These are phyloP conservation scores for Ethmia dodecea DNA, from an alignment of 2,888 invertebrate species.

Conservation along the genomic window DNA sequence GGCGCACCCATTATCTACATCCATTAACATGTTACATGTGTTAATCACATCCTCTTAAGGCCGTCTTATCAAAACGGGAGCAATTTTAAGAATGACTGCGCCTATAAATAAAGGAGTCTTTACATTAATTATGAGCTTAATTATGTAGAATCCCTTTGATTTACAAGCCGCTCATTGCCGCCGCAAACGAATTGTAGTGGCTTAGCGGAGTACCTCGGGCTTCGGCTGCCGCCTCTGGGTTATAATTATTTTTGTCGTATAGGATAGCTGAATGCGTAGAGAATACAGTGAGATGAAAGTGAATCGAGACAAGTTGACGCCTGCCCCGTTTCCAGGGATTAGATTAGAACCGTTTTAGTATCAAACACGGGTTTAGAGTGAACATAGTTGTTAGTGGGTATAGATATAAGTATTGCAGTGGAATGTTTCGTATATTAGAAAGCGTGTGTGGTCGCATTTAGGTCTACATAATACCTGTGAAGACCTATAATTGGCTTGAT, in stretches of 20 bases:
- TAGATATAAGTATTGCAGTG: too few species aligned
- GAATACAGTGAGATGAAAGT: conserved; percentile 62
- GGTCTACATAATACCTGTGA: too few species aligned
- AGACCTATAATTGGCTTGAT: too few species aligned
- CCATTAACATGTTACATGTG: conserved; percentile 64
- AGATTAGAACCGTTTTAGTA: conserved; percentile 35
- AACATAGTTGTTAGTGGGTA: too few species aligned
- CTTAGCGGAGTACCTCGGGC: conserved; percentile 65
- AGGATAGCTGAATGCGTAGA: conserved; percentile 38
- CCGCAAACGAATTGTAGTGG: conserved; percentile 74
- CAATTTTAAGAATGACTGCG: conserved; percentile 71
- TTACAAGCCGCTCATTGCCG: conserved; percentile 72
- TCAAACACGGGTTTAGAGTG: conserved; percentile 14
- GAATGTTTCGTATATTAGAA: too few species aligned
- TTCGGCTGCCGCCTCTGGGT: conserved; percentile 50
- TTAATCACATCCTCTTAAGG: conserved; percentile 58
- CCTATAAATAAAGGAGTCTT: conserved; percentile 72
- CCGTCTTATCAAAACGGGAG: conserved; percentile 64
- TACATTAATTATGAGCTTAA: conserved; percentile 77
- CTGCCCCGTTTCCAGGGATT: conserved; percentile 59
- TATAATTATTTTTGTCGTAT: conserved; percentile 74
- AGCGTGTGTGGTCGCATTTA: too few species aligned
- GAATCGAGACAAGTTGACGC: conserved; percentile 62
- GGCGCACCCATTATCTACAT: conserved; percentile 43
- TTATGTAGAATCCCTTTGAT: conserved; percentile 77